Percentiles rank a stretch among this genome's conserved stretches.
Evolutionary conservation across 2,888 invertebrate genomes (phyloP).

Genomic region (Aricia artaxerxes): DNA sequence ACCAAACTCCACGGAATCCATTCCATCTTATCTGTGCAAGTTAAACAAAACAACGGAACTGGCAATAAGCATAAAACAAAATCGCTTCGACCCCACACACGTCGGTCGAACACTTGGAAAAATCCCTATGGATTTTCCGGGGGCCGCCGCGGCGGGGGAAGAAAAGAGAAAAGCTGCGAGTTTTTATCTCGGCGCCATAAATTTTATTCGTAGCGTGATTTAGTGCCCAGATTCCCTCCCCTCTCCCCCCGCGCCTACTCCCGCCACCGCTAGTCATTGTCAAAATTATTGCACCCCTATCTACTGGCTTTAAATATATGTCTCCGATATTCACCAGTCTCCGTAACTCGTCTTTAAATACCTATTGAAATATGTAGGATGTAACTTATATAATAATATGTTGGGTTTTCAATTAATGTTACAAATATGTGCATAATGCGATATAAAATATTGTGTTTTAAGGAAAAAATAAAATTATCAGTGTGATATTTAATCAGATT

Average conservation of each 20-base stretch:
- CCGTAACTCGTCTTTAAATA: slow-evolving; percentile 64
- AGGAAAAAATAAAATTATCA: neutral
- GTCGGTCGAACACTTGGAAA: slow-evolving; percentile 79
- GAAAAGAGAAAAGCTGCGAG: slow-evolving; percentile 82
- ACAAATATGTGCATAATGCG: neutral
- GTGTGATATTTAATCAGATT: neutral
- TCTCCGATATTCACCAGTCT: slow-evolving; percentile 71
- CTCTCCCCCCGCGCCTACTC: slow-evolving; percentile 74
- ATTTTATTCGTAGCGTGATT: slow-evolving; percentile 82
- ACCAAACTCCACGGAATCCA: slow-evolving; percentile 39
- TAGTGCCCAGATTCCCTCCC: slow-evolving; percentile 81
- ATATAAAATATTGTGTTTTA: neutral
- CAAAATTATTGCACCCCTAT: slow-evolving; percentile 82
- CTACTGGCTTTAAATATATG: slow-evolving; percentile 81
- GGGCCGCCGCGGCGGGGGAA: slow-evolving; percentile 62
- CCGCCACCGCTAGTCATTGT: slow-evolving; percentile 80
- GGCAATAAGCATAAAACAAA: slow-evolving; percentile 80
- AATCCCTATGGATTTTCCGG: slow-evolving; percentile 80
- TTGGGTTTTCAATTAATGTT: too few relatives aligned
- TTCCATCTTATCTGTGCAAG: slow-evolving; percentile 73
- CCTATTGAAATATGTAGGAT: neutral
- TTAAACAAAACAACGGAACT: slow-evolving; percentile 77
- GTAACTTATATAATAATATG: neutral
- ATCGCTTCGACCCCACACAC: slow-evolving; percentile 79
- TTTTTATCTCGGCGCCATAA: slow-evolving; percentile 83